Base-by-base conservation (phyloP, 2,113 vertebrate genomes). In the Zapus hudsonius region DNA sequence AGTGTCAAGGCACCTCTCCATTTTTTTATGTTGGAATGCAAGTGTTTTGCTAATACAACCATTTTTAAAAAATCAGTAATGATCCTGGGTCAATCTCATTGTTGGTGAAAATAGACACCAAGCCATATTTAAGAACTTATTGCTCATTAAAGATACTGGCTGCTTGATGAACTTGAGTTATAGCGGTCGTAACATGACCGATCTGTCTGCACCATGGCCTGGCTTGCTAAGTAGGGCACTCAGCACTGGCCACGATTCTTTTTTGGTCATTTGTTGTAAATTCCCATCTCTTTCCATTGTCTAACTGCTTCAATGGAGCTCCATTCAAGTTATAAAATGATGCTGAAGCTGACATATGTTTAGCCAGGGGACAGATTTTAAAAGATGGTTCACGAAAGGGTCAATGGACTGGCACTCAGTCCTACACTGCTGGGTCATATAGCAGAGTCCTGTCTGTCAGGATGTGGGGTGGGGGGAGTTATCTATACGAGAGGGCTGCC, bases 301-400 rank as follows among this genome's bases (percentile, higher is more conserved):
- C 69, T 93, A 85, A 57, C 57, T 75, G 63, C 42, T 75, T 76
- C 93, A n/a, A 0, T 64, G 55, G 78, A 83, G 80, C 31, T 47
- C 81, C 76, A 15, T 84, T 94, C 92, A 84, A 90, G 66, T 42
- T 31, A 59, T 42, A 52, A 75, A 89, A 75, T 85, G 70, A 80
- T 57, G 91, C n/a, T 89, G 29, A 73, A 92, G 69, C 2, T 95
- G 92, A 85, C 93, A 90, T 31, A 57, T 31, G 87, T 42, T 79
- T 57, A 55, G 74, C 92, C 47, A 64, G 87, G 42, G 91, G 91
- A 31, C 59, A 94, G 59, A 90, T 79, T 87, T 78, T 73, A 78
- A 92, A 83, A 95, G 59, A 63, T 40, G 73, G 82, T 90, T 94
- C 84, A 81, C 52, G 84, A 76, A 81, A 73, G 87, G 69, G 20